These are phyloP conservation scores for Ataeniobius toweri DNA, from an alignment of 2,797 vertebrate species.

Conservation along the genomic window DNA sequence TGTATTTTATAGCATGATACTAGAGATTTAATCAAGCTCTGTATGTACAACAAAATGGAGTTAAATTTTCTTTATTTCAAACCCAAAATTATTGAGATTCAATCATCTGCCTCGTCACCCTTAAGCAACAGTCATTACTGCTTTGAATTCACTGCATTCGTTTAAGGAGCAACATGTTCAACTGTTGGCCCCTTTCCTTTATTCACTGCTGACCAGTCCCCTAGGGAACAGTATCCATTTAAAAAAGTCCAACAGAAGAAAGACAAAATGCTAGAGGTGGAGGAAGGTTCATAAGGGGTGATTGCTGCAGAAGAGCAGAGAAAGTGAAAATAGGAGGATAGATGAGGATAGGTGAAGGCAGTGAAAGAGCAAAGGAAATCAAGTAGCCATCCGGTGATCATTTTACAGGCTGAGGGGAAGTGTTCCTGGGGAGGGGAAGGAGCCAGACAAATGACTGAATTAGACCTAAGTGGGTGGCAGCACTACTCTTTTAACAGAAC, in stretches of 20 bases:
- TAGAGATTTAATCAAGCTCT: slow-evolving; percentile 3
- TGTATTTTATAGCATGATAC: neutral
- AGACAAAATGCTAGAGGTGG: slow-evolving; percentile 68
- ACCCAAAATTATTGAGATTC: slow-evolving; percentile 8
- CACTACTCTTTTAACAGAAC: slow-evolving; percentile 39
- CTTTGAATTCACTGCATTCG: slow-evolving; percentile 28
- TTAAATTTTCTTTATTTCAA: slow-evolving; percentile 17
- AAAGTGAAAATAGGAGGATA: slow-evolving; percentile 61
- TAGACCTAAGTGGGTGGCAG: slow-evolving; percentile 80
- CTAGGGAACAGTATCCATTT: slow-evolving; percentile 81
- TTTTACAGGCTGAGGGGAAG: slow-evolving; percentile 86
- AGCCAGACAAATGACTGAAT: slow-evolving; percentile 88
- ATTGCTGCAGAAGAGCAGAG: slow-evolving; percentile 29
- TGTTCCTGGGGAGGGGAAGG: slow-evolving; percentile 84
- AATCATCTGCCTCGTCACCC: slow-evolving; percentile 13
- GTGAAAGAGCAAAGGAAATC: slow-evolving; percentile 68
- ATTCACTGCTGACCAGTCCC: slow-evolving; percentile 68
- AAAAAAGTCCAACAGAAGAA: slow-evolving; percentile 72
- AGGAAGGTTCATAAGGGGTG: slow-evolving; percentile 55
- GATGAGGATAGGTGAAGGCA: slow-evolving; percentile 48
- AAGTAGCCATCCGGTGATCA: slow-evolving; percentile 82
- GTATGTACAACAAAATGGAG: slow-evolving; percentile 16
- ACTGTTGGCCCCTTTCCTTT: slow-evolving; percentile 62
- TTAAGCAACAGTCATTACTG: slow-evolving; percentile 26
- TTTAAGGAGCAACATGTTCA: slow-evolving; percentile 50